Conservation (phyloP, 2,797 vertebrate genomes). For the Mallotus villosus region DNA sequence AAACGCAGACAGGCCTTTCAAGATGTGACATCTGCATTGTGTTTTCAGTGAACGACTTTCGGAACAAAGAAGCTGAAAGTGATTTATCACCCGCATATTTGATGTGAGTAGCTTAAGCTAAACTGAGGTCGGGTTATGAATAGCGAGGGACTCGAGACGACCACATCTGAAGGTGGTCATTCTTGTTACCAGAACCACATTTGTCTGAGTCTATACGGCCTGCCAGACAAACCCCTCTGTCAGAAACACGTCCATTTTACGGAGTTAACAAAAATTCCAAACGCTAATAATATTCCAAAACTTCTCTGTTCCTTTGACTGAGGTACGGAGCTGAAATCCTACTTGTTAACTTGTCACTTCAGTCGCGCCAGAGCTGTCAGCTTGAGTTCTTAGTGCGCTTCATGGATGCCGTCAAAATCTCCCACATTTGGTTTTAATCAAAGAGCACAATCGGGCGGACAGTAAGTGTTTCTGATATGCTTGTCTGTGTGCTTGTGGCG, state of each 20-base stretch:
- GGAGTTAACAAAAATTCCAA: neutral
- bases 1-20: neutral
- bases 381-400: neutral
- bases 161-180: slow-evolving; percentile 11
- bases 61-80: neutral
- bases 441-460: slow-evolving; percentile 39
- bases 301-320: neutral
- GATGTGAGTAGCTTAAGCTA: slow-evolving; percentile 4
- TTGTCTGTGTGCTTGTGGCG: slow-evolving; percentile 4
- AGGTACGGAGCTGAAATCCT: neutral
- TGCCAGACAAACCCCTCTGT: slow-evolving; percentile 11
- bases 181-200: slow-evolving; percentile 12
- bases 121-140: neutral
- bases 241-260: neutral
- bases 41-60: neutral
- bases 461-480: slow-evolving; percentile 40
- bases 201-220: neutral
- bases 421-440: slow-evolving; percentile 65
- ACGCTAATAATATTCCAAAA: neutral
- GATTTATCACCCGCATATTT: neutral
- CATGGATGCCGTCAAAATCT: slow-evolving; percentile 30
- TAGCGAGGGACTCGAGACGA: neutral
- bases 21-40: neutral
- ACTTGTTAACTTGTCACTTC: slow-evolving; percentile 14
- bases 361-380: neutral